Evolutionary conservation across 2,113 vertebrate species (phyloP).

Genomic region (Lepus europaeus): DNA sequence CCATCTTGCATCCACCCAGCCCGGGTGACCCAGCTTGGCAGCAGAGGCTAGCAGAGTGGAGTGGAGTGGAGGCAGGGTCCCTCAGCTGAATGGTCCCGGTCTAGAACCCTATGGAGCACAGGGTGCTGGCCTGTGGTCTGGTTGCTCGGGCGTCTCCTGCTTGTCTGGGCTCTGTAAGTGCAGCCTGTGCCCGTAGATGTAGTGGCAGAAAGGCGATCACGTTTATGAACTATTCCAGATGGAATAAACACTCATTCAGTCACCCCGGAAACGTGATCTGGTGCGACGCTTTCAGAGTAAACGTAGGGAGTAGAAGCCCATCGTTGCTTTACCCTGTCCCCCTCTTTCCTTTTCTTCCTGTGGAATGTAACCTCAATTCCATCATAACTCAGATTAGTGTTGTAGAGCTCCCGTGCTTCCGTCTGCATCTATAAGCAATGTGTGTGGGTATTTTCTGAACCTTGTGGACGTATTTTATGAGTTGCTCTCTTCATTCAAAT

Average conservation of each 20-base stretch:
- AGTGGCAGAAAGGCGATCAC: neutral
- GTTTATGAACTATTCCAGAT: neutral
- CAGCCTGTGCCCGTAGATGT: neutral
- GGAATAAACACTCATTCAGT: neutral
- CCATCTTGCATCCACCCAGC: neutral
- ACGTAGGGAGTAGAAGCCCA: no score
- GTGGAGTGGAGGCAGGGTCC: neutral
- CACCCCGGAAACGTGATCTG: neutral
- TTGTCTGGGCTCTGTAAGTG: neutral
- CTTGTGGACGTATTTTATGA: neutral
- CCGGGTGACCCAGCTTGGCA: neutral
- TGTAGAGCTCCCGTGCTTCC: neutral
- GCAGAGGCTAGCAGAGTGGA: neutral
- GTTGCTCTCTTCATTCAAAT: neutral
- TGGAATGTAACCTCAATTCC: neutral
- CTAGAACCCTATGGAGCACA: neutral
- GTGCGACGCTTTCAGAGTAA: slow-evolving; percentile 1
- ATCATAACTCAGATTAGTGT: neutral
- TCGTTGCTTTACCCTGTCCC: neutral
- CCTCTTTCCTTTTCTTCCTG: neutral
- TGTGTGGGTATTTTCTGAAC: neutral
- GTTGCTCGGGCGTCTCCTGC: neutral
- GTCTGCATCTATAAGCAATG: neutral
- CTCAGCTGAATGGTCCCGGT: neutral
- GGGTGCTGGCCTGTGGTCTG: neutral